Evolutionary conservation across 2,797 vertebrate species (phyloP).

Genomic region (Gymnothorax reevesii): DNA sequence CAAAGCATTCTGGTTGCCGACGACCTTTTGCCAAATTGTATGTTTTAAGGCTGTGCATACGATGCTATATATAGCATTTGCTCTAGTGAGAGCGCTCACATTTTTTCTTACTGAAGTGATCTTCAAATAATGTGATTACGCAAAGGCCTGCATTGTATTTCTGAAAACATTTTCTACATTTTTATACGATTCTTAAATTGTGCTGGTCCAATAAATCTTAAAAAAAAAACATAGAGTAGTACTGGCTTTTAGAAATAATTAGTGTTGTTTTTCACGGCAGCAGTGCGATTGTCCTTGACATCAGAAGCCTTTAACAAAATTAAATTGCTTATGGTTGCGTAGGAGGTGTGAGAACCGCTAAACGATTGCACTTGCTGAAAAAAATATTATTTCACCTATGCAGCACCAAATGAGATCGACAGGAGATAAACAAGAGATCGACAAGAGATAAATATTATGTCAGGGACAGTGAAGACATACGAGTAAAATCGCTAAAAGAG

Average conservation of each 20-base stretch:
- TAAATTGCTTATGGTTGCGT: not conserved
- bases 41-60: not conserved
- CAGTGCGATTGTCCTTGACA: not conserved
- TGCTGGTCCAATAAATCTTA: not conserved
- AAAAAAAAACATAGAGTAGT: not conserved
- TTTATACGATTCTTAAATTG: not conserved
- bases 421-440: too few relatives aligned
- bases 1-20: not conserved
- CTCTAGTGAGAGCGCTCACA: not conserved
- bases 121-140: not conserved
- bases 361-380: not conserved
- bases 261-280: not conserved
- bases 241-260: not conserved
- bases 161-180: not conserved
- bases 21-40: not conserved
- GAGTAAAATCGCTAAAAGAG: not conserved
- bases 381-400: not conserved
- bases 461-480: not conserved
- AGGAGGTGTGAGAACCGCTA: not conserved
- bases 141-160: not conserved
- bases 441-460: not conserved
- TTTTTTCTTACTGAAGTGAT: not conserved
- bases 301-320: not conserved
- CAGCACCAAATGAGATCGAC: not conserved
- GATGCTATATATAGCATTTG: not conserved